Evolutionary conservation across 2,888 invertebrate species (phyloP), one percentile per base, ranked within the genome.

Genomic region (Eilema caniola): DNA sequence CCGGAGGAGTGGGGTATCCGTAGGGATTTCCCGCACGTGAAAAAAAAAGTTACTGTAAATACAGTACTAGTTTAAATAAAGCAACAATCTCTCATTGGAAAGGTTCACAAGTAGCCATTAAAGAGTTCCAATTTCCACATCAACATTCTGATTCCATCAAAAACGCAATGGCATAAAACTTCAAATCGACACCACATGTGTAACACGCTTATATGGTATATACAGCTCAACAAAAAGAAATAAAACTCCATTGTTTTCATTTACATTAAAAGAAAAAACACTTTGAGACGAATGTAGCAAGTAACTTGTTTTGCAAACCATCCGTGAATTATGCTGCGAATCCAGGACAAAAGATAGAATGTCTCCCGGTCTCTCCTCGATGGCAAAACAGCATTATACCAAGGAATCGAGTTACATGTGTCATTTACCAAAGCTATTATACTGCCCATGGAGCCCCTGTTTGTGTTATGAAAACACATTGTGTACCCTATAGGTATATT

Each of bases 351-450:
- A 88, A 88, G 85, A 87, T 85, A 89, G 86, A 85, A 84, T 85
- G 84, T 88, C 86, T 69, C 63, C 56, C 69, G 31, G 59, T 56
- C 66, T 72, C 80, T 82, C 81, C 81, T 83, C 83, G 85, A 82
- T 83, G 79, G 86, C 87, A 88, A 88, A 89, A 91, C 89, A 90
- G 84, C 86, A 86, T 88, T 88, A 92, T 88, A 87, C 85, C 81
- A 76, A 74, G 85, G 91, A 86, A 87, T 92, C 90, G 83, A 83
- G 87, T 92, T 91, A 90, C 92, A 86, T 85, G 84, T 86, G 88
- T 86, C 84, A 84, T 86, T 83, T 80, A 72, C 73, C 62, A 79
- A 74, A 69, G 53, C 72, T 67, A 77, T 78, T 79, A 79, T 75
- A 67, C 62, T 59, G 23, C 28, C 73, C 71, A 73, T 71, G 70